A percentile compares a stretch with the other conserved stretches of the same genome.
phyloP scores from a whole-genome alignment of 2,797 vertebrate genomes.

The Pachyuromys duprasi region DNA sequence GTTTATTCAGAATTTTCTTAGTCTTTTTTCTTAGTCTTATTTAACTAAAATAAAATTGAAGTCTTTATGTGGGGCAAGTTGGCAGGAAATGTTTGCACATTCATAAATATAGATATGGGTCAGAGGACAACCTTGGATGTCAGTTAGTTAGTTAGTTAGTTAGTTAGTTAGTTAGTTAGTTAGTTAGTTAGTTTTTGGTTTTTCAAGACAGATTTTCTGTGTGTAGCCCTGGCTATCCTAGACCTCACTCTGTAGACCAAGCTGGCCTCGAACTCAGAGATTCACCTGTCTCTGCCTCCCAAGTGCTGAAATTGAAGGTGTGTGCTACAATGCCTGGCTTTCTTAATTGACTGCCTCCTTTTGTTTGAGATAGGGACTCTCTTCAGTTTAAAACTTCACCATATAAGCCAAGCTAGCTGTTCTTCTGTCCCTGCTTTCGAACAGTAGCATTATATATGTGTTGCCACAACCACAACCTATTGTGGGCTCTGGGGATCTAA shows the following conservation, averaged over 20 bases:
- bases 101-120: too few species aligned
- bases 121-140: not conserved
- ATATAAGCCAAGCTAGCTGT: not conserved
- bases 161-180: not conserved
- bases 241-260: not conserved
- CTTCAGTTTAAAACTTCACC: not conserved
- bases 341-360: not conserved
- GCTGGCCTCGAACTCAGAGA: not conserved
- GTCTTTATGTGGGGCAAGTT: not conserved
- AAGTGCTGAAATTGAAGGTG: not conserved
- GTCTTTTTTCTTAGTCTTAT: not conserved
- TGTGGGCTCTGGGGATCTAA: not conserved
- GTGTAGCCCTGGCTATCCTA: not conserved
- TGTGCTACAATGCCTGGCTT: not conserved
- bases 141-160: slow-evolving; percentile 26
- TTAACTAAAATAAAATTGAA: not conserved
- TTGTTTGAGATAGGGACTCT: not conserved
- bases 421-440: not conserved
- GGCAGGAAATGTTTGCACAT: not conserved
- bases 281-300: not conserved
- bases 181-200: slow-evolving; percentile 26
- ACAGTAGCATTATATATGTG: too few species aligned
- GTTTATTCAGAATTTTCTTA: not conserved
- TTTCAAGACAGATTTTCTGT: not conserved
- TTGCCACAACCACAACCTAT: not conserved